Evolutionary conservation across 2,888 invertebrate species (phyloP).

Genomic region (Scaptomyza cyrtandrae): DNA sequence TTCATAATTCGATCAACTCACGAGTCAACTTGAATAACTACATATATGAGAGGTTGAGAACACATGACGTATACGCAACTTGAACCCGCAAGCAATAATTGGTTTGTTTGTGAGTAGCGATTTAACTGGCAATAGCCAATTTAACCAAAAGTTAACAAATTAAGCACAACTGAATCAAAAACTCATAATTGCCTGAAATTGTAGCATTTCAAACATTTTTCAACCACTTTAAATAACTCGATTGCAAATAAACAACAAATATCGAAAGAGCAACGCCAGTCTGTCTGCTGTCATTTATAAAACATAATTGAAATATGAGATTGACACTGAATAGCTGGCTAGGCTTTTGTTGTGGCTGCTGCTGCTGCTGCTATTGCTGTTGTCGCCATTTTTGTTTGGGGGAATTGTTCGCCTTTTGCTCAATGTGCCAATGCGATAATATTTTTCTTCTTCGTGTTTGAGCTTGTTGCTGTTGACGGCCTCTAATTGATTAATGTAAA

Average conservation of each 20-base stretch:
- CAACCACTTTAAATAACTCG: background rate
- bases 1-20: conserved; percentile 60
- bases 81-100: conserved; percentile 6
- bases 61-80: conserved; percentile 48
- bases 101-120: conserved; percentile 22
- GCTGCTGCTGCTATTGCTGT: conserved; percentile 22
- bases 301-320: conserved; percentile 79
- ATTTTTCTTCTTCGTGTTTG: conserved; percentile 25
- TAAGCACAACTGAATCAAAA: background rate
- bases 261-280: conserved; percentile 35
- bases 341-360: conserved; percentile 16
- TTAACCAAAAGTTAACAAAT: conserved; percentile 1
- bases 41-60: background rate
- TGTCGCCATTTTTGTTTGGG: conserved; percentile 47
- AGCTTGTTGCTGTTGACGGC: conserved; percentile 37
- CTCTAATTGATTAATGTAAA: conserved; percentile 76
- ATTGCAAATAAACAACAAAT: conserved; percentile 1
- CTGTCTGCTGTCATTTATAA: conserved; percentile 73
- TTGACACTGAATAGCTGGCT: conserved; percentile 72
- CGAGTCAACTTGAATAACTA: conserved; percentile 12
- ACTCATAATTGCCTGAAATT: conserved; percentile 8
- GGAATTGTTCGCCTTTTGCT: conserved; percentile 25
- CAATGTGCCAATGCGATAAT: conserved; percentile 41
- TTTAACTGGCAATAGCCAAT: conserved; percentile 1
- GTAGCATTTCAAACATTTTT: background rate